Conservation (phyloP, 2,113 vertebrate genomes). For the Sylvietta virens region DNA sequence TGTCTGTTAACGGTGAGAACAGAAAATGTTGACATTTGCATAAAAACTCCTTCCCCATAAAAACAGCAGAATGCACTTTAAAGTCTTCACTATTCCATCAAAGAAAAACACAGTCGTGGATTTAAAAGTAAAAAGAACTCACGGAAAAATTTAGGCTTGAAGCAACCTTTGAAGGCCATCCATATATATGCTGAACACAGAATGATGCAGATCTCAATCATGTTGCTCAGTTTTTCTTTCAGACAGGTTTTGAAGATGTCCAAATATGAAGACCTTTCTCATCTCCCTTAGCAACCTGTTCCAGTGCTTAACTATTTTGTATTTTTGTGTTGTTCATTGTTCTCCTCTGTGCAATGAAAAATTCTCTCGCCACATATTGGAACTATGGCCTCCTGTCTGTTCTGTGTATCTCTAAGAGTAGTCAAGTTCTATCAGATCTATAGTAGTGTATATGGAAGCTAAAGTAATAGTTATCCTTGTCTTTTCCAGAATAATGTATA, state of each 20-base stretch:
- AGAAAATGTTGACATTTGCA: neutral
- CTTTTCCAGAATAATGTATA: neutral
- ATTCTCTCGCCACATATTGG: neutral
- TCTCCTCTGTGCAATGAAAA: neutral
- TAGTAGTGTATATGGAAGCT: neutral
- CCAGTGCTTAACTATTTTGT: neutral
- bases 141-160: neutral
- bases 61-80: neutral
- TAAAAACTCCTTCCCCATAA: neutral
- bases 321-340: rapidly evolving
- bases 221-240: neutral
- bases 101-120: neutral
- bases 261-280: neutral
- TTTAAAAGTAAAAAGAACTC: neutral
- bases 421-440: neutral
- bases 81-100: neutral
- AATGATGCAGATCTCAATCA: neutral
- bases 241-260: neutral
- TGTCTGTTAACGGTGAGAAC: neutral
- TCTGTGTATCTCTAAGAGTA: neutral
- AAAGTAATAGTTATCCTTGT: neutral
- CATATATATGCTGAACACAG: neutral
- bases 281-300: neutral
- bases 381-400: neutral
- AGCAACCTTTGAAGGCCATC: neutral